phyloP scores from a whole-genome alignment of 2,888 invertebrate genomes.

The Calameuta idolon region DNA sequence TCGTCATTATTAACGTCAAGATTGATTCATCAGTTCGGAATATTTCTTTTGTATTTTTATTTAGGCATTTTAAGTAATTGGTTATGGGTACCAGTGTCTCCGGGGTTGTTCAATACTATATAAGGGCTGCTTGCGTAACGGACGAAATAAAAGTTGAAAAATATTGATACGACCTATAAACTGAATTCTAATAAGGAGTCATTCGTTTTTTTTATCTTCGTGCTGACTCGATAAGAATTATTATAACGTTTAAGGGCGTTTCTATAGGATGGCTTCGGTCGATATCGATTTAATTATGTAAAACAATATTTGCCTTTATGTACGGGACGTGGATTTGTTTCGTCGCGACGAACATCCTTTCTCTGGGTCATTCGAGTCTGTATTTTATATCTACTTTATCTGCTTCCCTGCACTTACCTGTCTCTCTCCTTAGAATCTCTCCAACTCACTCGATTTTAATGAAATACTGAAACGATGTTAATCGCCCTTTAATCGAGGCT shows the following conservation, averaged over 20 bases:
- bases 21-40: not conserved
- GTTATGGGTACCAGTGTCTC: not conserved
- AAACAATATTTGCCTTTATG: not conserved
- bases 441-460: not conserved
- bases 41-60: not conserved
- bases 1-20: not conserved
- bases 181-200: slow-evolving; percentile 9
- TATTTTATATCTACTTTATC: not conserved
- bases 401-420: not conserved
- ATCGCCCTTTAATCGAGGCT: slow-evolving; percentile 21
- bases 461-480: not conserved
- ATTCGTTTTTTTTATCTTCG: not conserved
- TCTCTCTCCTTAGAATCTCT: not conserved
- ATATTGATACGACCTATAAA: slow-evolving; percentile 12
- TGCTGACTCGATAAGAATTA: not conserved
- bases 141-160: slow-evolving; percentile 19
- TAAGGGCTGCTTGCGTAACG: not conserved
- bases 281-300: slow-evolving; percentile 15
- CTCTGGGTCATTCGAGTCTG: not conserved
- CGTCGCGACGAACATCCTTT: not conserved
- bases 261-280: not conserved
- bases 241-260: not conserved
- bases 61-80: not conserved
- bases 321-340: not conserved
- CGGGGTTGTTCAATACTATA: not conserved